Percentiles rank a stretch among this genome's conserved stretches.
Evolutionary conservation across 2,888 invertebrate genomes (phyloP).

Genomic region (Xanthorhoe designata): DNA sequence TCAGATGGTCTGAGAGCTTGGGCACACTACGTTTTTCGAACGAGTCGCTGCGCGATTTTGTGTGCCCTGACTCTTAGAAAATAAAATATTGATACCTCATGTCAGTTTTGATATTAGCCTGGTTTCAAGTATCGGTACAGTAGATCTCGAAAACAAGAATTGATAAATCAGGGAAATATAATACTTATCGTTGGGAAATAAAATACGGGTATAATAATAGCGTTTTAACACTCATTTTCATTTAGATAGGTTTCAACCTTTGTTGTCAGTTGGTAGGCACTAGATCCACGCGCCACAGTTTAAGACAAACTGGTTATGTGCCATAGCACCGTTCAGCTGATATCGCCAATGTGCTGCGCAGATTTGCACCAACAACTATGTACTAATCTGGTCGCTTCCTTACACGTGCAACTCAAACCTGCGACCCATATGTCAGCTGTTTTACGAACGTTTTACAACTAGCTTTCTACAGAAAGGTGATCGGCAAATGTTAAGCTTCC

Average conservation of each 20-base stretch:
- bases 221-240: too few species aligned
- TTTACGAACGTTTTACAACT: slow-evolving; percentile 80
- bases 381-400: slow-evolving; percentile 54
- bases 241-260: too few species aligned
- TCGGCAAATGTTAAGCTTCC: slow-evolving; percentile 72
- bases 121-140: too few species aligned
- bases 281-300: not conserved
- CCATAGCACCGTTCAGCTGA: slow-evolving; percentile 50
- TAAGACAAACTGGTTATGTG: slow-evolving; percentile 5
- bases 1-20: not conserved
- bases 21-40: too few species aligned
- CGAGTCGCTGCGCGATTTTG: too few species aligned
- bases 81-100: too few species aligned
- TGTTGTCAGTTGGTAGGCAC: not conserved
- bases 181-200: too few species aligned
- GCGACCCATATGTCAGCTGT: slow-evolving; percentile 70
- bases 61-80: too few species aligned
- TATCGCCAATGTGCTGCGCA: slow-evolving; percentile 76
- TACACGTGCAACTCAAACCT: slow-evolving; percentile 74
- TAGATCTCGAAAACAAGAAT: too few species aligned
- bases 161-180: too few species aligned
- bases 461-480: slow-evolving; percentile 80
- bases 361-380: slow-evolving; percentile 69
- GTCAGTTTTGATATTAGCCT: too few species aligned
- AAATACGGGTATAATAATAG: too few species aligned